Base-by-base conservation (phyloP, 2,888 invertebrate genomes). In the Cecidostiba fungosa region DNA sequence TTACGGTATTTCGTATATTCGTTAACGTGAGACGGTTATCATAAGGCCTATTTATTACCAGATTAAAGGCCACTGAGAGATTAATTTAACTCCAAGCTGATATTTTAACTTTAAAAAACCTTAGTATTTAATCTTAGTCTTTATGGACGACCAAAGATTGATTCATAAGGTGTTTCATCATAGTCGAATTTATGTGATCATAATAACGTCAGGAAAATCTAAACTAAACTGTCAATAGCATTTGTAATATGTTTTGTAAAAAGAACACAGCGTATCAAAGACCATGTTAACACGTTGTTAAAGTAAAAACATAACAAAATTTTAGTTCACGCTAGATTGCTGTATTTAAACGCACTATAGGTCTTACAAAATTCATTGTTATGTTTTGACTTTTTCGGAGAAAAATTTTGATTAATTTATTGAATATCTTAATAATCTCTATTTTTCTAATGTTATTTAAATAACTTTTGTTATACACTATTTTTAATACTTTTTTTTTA, bases 61-160 rank as follows among this genome's bases (percentile, higher is more conserved):
- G 3, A 29, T 66, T 26, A 66, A 66, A 66, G 29, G 66, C 29
- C 14, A 29, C 3, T 66, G 66, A 66, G 29, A 26, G 14, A 26
- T 74, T 14, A n/a, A 23, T 12, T 72, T 70, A 66, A 10, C 14
- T 66, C 39, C 39, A 36, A 70, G 39, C 19, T 70, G 19, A 14
- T 26, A 39, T 47, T 74, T 47, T 74, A 74, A 74, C 14, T 12
- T 47, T 74, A 6, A 47, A 10, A 47, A 26, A 50, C 47, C 43
- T 47, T 74, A 50, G 1, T 74, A 29, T 26, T 74, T 74, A 74
- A 74, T 50, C 74, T 74, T 74, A 74, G 74, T 74, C 50, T 26
- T 12, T 74, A 14, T 26, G 26, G 8, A 47, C 16, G 74, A 74
- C 74, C 74, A 74, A 74, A 74, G 74, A 74, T 74, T 74, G 14